Evolutionary conservation across 1,140 invertebrate species (phyloP).

Genomic region (Rhynchophorus ferrugineus): DNA sequence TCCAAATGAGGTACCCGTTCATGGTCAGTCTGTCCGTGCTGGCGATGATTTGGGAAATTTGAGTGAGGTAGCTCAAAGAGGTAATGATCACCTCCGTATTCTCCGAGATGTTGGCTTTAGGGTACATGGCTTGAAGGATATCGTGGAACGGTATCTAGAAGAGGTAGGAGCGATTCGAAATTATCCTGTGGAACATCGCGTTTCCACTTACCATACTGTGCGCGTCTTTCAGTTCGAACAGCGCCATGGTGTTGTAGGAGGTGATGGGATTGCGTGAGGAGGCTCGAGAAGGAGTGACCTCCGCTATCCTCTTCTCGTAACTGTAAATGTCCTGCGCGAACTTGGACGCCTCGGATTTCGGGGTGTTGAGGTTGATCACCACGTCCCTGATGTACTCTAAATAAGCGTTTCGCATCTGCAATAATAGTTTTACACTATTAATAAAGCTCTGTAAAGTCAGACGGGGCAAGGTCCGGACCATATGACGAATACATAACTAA

Average conservation of each 20-base stretch:
- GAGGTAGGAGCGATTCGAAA: neutral
- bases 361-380: slow-evolving; percentile 43
- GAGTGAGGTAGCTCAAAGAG: slow-evolving; percentile 47
- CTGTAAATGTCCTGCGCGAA: slow-evolving; percentile 53
- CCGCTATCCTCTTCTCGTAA: slow-evolving; percentile 54
- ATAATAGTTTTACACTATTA: slow-evolving; percentile 5
- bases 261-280: slow-evolving; percentile 39
- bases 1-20: slow-evolving; percentile 58
- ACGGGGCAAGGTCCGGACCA: too few relatives aligned
- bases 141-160: slow-evolving; percentile 48
- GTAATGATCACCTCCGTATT: slow-evolving; percentile 48
- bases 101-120: slow-evolving; percentile 44
- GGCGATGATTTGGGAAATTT: slow-evolving; percentile 49
- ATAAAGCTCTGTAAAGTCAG: neutral
- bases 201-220: slow-evolving; percentile 41
- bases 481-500: too few relatives aligned
- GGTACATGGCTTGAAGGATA: slow-evolving; percentile 50
- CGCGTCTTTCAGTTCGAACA: slow-evolving; percentile 41
- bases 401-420: slow-evolving; percentile 47
- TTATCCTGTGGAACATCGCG: neutral
- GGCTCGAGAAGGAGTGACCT: slow-evolving; percentile 42
- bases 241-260: slow-evolving; percentile 38
- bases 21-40: slow-evolving; percentile 49
- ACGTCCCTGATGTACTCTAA: slow-evolving; percentile 50
- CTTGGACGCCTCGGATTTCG: slow-evolving; percentile 42